These are phyloP conservation scores for Sebastes paucispinis DNA, from an alignment of 2,797 vertebrate species.

Conservation along the genomic window DNA sequence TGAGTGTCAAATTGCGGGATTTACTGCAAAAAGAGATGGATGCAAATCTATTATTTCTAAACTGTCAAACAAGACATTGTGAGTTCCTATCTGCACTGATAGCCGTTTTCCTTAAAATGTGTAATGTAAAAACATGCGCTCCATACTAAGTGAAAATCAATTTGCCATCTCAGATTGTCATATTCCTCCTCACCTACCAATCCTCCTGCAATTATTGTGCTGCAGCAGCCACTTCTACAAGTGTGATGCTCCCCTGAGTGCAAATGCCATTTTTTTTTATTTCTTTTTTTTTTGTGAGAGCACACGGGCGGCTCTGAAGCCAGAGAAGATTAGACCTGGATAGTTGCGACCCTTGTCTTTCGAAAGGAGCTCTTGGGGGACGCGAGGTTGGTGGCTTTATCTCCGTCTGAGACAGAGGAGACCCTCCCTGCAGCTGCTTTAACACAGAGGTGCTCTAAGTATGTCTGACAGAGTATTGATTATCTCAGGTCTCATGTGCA, in stretches of 20 bases:
- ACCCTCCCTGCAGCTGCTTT: conserved; percentile 39
- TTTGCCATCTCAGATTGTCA: conserved; percentile 79
- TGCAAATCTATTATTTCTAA: conserved; percentile 33
- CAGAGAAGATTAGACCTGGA: conserved; percentile 71
- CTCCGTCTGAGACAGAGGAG: conserved; percentile 46
- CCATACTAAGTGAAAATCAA: conserved; percentile 79
- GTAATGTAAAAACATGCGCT: conserved; percentile 60
- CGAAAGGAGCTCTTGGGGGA: conserved; percentile 50
- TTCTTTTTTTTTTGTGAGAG: background rate
- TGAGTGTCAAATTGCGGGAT: conserved; percentile 41
- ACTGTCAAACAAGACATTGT: conserved; percentile 12
- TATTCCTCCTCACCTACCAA: conserved; percentile 68
- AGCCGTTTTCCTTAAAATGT: conserved; percentile 29
- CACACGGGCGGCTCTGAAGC: conserved; percentile 26
- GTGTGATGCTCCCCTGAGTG: conserved; percentile 65
- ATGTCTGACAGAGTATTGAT: conserved; percentile 71
- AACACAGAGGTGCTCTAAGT: conserved; percentile 60
- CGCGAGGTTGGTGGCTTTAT: conserved; percentile 56
- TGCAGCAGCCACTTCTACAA: conserved; percentile 62
- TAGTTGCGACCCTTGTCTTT: conserved; percentile 65
- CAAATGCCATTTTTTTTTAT: conserved; percentile 52
- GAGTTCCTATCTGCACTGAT: conserved; percentile 27
- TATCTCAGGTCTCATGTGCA: conserved; percentile 64
- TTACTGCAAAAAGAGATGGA: conserved; percentile 29
- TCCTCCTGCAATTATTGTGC: conserved; percentile 73